Conservation (phyloP, 2,797 vertebrate genomes). For the Lemur catta region DNA sequence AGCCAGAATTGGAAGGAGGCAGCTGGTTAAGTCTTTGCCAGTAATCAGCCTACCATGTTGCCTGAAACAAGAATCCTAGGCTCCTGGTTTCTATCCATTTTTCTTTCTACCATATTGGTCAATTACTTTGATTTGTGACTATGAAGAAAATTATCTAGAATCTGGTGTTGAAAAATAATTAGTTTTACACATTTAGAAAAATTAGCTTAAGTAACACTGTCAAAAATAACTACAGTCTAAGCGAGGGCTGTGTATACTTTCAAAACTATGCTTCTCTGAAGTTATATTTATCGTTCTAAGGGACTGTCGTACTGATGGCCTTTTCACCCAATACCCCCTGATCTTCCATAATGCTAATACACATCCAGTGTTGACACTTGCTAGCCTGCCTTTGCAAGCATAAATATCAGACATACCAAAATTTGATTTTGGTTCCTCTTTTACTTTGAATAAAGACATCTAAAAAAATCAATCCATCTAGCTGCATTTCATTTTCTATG, state of each 20-base stretch:
- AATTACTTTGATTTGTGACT: background rate
- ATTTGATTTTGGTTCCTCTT: conserved; percentile 82
- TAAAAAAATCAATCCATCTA: conserved; percentile 86
- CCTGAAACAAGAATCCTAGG: background rate
- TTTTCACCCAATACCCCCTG: conserved; percentile 61
- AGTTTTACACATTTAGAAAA: background rate
- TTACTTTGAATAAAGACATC: conserved; percentile 83
- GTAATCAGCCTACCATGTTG: background rate
- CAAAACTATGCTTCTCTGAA: background rate
- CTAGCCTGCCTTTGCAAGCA: conserved; percentile 76
- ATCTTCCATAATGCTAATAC: conserved; percentile 73
- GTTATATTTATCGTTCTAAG: conserved; percentile 39
- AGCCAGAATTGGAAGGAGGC: background rate
- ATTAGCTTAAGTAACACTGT: background rate
- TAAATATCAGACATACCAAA: conserved; percentile 81
- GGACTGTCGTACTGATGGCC: conserved; percentile 61
- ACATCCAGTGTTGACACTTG: conserved; percentile 72
- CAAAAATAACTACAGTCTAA: background rate
- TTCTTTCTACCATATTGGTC: background rate
- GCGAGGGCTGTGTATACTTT: background rate
- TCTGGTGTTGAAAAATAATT: background rate
- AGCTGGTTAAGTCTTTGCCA: background rate
- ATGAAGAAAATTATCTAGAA: background rate
- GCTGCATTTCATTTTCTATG: conserved; percentile 80
- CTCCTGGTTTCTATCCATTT: background rate